These are phyloP conservation scores for Mustelus asterias DNA, from an alignment of 2,113 vertebrate genomes.

Conservation along the genomic window DNA sequence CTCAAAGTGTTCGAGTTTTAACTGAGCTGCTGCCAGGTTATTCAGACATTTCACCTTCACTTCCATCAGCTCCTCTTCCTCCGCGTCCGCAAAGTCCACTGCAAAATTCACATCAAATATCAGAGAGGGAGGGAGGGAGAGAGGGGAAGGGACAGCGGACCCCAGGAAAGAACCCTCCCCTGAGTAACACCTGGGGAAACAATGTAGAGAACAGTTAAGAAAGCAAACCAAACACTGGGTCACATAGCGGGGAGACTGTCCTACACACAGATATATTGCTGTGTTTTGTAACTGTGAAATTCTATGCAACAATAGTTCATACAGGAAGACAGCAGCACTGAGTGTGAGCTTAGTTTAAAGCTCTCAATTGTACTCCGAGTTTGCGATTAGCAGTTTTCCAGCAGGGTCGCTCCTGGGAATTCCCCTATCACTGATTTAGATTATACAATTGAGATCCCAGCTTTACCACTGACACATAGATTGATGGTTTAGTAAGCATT, in stretches of 20 bases:
- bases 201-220: neutral
- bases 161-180: no score
- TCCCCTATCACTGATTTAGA: no score
- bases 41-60: conserved; percentile 95
- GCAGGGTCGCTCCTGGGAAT: no score
- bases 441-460: neutral
- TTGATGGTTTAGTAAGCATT: neutral
- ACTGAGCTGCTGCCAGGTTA: conserved; percentile 91
- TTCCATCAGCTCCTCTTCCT: conserved; percentile 75
- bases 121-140: neutral
- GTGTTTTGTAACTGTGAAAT: neutral
- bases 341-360: neutral
- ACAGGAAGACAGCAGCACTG: neutral
- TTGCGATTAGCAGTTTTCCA: no score
- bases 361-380: no score
- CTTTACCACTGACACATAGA: neutral
- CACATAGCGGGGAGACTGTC: neutral
- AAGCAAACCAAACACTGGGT: neutral
- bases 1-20: conserved; percentile 88
- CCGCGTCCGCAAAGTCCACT: conserved; percentile 78
- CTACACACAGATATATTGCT: neutral
- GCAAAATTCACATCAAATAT: conserved; percentile 29
- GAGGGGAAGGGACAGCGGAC: no score
- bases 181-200: neutral
- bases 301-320: neutral